Percentiles rank a stretch among this genome's conserved stretches.
Conservation (phyloP, 2,888 invertebrate species). For the Morpho deidamia region DNA sequence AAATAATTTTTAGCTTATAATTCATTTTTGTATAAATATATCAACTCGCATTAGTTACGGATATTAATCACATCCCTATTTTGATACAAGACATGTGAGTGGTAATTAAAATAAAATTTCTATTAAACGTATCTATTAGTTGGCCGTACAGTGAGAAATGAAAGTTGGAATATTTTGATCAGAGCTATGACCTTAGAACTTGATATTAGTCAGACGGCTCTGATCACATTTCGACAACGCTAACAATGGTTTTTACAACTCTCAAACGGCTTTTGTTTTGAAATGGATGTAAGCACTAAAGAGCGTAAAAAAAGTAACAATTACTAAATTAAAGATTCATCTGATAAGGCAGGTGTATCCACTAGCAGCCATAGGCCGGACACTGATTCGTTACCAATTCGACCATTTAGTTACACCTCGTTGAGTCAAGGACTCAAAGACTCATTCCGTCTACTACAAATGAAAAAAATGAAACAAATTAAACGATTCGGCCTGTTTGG, state of each 20-base stretch:
- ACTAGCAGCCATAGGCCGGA: conserved; percentile 53
- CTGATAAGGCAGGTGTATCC: conserved; percentile 65
- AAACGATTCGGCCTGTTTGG: conserved; percentile 69
- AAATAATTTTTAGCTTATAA: too few species aligned
- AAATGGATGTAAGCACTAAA: conserved; percentile 11
- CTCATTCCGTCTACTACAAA: conserved; percentile 64
- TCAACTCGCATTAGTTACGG: conserved; percentile 3
- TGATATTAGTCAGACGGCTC: conserved; percentile 4
- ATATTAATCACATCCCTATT: conserved; percentile 5
- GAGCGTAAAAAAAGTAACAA: conserved; percentile 43
- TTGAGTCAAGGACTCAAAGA: conserved; percentile 72
- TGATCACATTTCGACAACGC: conserved; percentile 5
- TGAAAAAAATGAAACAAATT: conserved; percentile 63
- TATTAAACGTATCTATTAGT: conserved; percentile 50
- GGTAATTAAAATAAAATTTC: conserved; percentile 58
- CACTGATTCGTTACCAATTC: conserved; percentile 74
- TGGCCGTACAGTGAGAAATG: conserved; percentile 38
- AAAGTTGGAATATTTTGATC: conserved; percentile 59
- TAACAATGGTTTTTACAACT: conserved; percentile 13
- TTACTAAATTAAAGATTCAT: conserved; percentile 66
- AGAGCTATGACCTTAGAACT: conserved; percentile 16
- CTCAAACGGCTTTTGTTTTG: conserved; percentile 18
- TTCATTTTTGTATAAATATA: not conserved
- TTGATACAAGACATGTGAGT: conserved; percentile 4
- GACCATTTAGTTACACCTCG: conserved; percentile 75